Base-by-base conservation (phyloP, 1,140 invertebrate species). In the Chironomus striatipennis region DNA sequence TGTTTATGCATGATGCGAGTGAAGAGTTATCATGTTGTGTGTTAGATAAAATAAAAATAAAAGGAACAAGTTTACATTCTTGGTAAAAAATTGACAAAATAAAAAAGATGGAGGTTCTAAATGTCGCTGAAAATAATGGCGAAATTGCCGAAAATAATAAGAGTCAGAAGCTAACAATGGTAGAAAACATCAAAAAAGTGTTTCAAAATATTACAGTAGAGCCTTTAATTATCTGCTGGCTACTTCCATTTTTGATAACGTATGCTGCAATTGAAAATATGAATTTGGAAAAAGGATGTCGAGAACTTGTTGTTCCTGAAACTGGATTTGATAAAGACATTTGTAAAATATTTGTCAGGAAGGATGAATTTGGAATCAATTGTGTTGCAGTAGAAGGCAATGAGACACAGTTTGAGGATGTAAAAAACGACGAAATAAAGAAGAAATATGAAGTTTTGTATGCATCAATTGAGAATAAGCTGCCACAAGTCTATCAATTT, bases 371-470 rank as follows among this genome's bases (percentile, higher is more conserved):
- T 20, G 20, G 6, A 6, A 70, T 70, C 1, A 70, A 70, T 70
- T 70, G 65, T 12, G 0, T 6, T 70, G 65, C n/a, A 2, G 17
- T 8, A 7, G 18, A 7, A 70, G 18, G 7, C 18, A 70, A 70
- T 70, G 18, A 3, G 18, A 70, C 65, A 5, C 17, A 18, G 7
- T 70, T 70, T 20, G 65, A 6, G 2, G 6, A 21, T 70, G 20
- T 88, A 0, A 86, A 87, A 77, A 81, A 85, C 7, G 77, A 81
- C 9, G 84, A 84, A 43, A 79, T 83, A 43, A 79, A 81, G n/a
- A 82, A 84, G 6, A 81, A 85, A 74, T 88, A 87, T 76, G 83
- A 85, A 12, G 76, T 80, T 84, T 2, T 81, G 88, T 12, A 79
- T 81, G 73, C 77, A 79, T 85, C 80, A 5, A 80, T 78, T 57